These are phyloP conservation scores for Pipistrellus nathusii DNA, from an alignment of 2,797 vertebrate species.

Conservation along the genomic window DNA sequence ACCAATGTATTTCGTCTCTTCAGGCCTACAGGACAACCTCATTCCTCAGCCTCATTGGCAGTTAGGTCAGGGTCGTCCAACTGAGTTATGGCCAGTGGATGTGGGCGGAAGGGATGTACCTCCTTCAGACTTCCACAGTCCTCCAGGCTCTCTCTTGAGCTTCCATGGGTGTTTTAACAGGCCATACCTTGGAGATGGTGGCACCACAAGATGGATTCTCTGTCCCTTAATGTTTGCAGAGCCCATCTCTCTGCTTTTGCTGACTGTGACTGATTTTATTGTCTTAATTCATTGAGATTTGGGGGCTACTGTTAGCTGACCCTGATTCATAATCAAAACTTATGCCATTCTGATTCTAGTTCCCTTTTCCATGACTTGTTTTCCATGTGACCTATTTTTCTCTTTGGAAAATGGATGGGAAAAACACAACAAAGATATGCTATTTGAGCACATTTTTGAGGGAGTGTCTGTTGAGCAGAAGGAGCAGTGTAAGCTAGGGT, in stretches of 20 bases:
- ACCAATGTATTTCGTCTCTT: background rate
- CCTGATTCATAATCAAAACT: background rate
- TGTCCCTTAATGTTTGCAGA: background rate
- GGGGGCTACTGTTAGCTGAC: background rate
- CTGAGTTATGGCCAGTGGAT: background rate
- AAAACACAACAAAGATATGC: background rate
- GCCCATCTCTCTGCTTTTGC: background rate
- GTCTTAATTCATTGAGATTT: background rate
- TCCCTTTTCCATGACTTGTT: constrained; percentile 8
- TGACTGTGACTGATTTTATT: background rate
- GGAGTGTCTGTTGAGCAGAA: background rate
- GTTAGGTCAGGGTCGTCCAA: background rate
- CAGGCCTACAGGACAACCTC: background rate
- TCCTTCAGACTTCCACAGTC: background rate
- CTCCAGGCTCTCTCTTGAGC: background rate
- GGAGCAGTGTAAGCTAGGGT: background rate
- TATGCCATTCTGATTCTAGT: background rate
- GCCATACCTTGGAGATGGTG: background rate
- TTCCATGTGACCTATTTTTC: constrained; percentile 11
- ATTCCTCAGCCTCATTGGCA: background rate
- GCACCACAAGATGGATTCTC: background rate
- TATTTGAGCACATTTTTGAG: background rate
- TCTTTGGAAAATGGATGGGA: background rate
- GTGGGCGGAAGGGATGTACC: background rate
- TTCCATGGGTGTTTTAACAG: background rate